Evolutionary conservation across 2,797 vertebrate genomes (phyloP).

Genomic region (Poecilia velifera): DNA sequence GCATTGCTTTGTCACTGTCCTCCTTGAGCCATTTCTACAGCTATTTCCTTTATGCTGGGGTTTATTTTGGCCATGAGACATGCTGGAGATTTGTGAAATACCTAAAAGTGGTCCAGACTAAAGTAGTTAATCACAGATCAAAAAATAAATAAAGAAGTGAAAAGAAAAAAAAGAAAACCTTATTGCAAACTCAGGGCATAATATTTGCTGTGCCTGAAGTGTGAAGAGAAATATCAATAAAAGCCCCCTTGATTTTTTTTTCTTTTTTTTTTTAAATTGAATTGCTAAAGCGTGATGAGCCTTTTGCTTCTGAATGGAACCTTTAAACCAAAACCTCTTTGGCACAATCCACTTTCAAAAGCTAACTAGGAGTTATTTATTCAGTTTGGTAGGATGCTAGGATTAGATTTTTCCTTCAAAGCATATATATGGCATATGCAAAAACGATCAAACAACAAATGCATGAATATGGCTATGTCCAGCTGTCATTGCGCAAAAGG

Average conservation of each 20-base stretch:
- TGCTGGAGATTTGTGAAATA: constrained; percentile 51
- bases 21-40: constrained; percentile 59
- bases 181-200: constrained; percentile 55
- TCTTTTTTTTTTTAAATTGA: constrained; percentile 50
- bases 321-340: constrained; percentile 9
- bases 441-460: not conserved
- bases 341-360: not conserved
- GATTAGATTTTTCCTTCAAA: not conserved
- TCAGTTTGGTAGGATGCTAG: not conserved
- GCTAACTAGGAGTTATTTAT: not conserved
- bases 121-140: constrained; percentile 77
- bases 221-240: constrained; percentile 72
- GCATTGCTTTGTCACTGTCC: constrained; percentile 55
- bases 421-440: not conserved
- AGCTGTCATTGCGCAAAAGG: not conserved
- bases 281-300: constrained; percentile 52
- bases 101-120: constrained; percentile 67
- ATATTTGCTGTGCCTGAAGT: constrained; percentile 54
- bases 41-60: constrained; percentile 46
- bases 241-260: constrained; percentile 41
- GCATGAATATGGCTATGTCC: not conserved
- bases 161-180: constrained; percentile 44
- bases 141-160: constrained; percentile 34
- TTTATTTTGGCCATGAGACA: constrained; percentile 63
- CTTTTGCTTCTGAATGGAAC: constrained; percentile 19